phyloP scores from a whole-genome alignment of 1,140 invertebrate species.

The Yoshiicerus persimilis region DNA sequence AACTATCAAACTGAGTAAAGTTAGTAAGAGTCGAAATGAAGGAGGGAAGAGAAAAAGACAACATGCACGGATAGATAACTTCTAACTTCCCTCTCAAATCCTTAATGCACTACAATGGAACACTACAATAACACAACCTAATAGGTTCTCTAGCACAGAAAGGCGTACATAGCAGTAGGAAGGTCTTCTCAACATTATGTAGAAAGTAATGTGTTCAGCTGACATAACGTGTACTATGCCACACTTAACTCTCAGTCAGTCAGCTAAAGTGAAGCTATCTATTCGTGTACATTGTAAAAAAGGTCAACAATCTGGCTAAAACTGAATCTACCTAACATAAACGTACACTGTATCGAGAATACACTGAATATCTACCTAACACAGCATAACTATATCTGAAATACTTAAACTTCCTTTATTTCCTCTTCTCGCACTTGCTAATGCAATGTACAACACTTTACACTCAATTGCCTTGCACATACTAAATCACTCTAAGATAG shows the following conservation, averaged over 20 bases:
- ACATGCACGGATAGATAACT: background rate
- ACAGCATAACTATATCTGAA: background rate
- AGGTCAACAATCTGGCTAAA: constrained; percentile 22
- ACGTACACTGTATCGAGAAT: too few relatives aligned
- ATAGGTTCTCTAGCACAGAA: background rate
- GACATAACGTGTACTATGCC: background rate
- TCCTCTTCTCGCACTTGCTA: background rate
- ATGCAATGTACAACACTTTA: background rate
- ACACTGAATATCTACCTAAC: background rate
- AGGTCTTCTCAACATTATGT: background rate
- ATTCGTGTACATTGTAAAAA: background rate
- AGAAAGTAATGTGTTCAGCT: background rate
- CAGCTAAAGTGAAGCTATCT: background rate
- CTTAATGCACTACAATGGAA: background rate
- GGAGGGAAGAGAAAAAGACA: background rate
- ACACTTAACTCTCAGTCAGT: background rate
- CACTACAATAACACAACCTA: background rate
- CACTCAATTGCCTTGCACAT: background rate
- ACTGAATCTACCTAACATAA: background rate
- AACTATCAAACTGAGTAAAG: background rate
- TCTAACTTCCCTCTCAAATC: background rate
- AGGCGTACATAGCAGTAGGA: background rate
- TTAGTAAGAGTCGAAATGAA: background rate
- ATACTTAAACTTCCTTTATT: background rate
- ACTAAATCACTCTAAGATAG: background rate